Conservation (phyloP, 2,888 invertebrate genomes). For the Magallana nippona region DNA sequence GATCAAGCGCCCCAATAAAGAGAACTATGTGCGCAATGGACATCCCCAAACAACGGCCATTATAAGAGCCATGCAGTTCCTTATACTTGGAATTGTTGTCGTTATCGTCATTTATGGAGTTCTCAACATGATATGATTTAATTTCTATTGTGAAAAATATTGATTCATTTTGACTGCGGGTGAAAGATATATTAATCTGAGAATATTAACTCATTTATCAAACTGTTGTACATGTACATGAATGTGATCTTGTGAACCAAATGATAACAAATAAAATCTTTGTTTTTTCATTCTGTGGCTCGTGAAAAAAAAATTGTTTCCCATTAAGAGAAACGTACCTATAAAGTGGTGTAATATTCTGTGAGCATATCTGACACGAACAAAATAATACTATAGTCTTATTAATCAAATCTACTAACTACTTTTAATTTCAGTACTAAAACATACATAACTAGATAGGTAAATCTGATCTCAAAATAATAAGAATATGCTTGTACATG, state of each 20-base stretch:
- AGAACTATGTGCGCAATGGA: slow-evolving; percentile 13
- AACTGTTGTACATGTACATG: no score
- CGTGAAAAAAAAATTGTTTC: neutral
- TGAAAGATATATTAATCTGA: no score
- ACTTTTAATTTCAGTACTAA: neutral
- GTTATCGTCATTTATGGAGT: slow-evolving; percentile 3
- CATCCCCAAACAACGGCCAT: neutral
- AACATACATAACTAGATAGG: slow-evolving; percentile 3
- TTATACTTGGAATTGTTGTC: neutral
- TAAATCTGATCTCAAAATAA: neutral
- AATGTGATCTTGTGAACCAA: neutral
- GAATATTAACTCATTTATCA: no score
- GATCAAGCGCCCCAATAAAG: slow-evolving; percentile 3
- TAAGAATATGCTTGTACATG: neutral
- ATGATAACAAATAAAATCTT: neutral
- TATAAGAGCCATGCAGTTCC: neutral
- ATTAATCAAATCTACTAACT: neutral
- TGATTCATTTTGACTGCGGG: no score
- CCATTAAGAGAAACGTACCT: neutral
- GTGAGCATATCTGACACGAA: no score
- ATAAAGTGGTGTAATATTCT: slow-evolving; percentile 7
- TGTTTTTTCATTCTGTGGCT: neutral
- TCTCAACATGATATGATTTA: neutral
- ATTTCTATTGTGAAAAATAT: no score
- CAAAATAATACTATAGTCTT: neutral